Evolutionary conservation across 2,888 invertebrate genomes (phyloP).

Genomic region (Stegana nigrithorax): DNA sequence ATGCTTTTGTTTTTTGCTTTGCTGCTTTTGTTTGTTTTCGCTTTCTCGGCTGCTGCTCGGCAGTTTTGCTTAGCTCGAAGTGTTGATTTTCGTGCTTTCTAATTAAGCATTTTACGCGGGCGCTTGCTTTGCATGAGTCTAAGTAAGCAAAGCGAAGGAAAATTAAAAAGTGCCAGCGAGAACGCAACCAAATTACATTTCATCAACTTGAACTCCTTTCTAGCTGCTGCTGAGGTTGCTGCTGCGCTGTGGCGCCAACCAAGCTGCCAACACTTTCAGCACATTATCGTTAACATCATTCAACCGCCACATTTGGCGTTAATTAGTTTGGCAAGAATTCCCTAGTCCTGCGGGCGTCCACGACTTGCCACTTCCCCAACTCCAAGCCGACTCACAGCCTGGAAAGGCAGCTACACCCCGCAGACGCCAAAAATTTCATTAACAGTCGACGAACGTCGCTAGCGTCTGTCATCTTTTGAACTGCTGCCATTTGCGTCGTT

Average conservation of each 20-base stretch:
- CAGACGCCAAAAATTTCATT: slow-evolving; percentile 47
- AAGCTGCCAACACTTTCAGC: slow-evolving; percentile 13
- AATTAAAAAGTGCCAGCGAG: not conserved
- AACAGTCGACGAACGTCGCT: slow-evolving; percentile 41
- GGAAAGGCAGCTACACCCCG: too few species aligned
- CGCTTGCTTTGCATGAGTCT: not conserved
- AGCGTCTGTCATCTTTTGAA: slow-evolving; percentile 40
- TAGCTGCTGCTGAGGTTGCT: slow-evolving; percentile 3
- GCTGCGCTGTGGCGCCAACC: too few species aligned
- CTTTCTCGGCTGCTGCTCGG: too few species aligned
- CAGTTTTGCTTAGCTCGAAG: not conserved
- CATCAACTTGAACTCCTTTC: slow-evolving; percentile 3
- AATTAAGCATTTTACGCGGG: slow-evolving; percentile 16
- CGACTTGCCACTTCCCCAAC: slow-evolving; percentile 40
- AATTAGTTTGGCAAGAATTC: slow-evolving; percentile 49
- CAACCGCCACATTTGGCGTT: slow-evolving; percentile 49
- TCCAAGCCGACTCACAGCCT: slow-evolving; percentile 7
- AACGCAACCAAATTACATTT: slow-evolving; percentile 7
- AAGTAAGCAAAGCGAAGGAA: not conserved
- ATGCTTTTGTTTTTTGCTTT: not conserved
- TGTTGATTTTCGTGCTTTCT: not conserved
- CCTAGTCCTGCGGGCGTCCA: slow-evolving; percentile 43
- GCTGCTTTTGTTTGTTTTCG: not conserved
- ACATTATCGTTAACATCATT: slow-evolving; percentile 32
- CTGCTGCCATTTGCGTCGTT: slow-evolving; percentile 30